Conservation (phyloP, 2,888 invertebrate species). For the Siphlonurus alternatus region DNA sequence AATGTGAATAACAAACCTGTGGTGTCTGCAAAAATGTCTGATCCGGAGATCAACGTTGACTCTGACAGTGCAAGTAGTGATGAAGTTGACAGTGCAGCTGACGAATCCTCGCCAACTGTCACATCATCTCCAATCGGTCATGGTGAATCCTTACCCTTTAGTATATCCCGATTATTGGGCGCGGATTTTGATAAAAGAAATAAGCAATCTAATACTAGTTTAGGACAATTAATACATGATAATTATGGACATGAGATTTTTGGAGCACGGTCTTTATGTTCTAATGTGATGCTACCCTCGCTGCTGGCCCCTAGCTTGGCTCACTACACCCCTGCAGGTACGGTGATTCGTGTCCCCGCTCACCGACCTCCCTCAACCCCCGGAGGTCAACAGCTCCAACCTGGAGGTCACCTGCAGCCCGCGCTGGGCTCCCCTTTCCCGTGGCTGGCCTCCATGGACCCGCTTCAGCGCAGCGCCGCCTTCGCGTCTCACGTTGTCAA, state of each 20-base stretch:
- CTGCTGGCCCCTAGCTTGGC: conserved; percentile 11
- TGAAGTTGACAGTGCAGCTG: conserved; percentile 8
- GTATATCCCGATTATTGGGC: conserved; percentile 64
- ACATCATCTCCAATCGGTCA: background rate
- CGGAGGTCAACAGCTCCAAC: conserved; percentile 30
- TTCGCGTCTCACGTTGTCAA: conserved; percentile 68
- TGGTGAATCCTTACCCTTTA: conserved; percentile 44
- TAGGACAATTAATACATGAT: background rate
- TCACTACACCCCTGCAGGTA: conserved; percentile 16
- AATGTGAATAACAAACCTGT: background rate
- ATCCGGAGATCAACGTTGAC: conserved; percentile 40
- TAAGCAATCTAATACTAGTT: background rate
- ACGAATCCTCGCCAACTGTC: conserved; percentile 5
- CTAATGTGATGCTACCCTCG: conserved; percentile 9
- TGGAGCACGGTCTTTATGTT: conserved; percentile 8
- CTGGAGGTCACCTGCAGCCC: conserved; percentile 27
- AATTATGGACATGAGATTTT: conserved; percentile 5
- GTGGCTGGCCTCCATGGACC: conserved; percentile 16
- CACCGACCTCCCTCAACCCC: conserved; percentile 47
- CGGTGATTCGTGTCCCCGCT: conserved; percentile 26
- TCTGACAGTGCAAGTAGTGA: conserved; percentile 33
- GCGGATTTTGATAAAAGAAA: conserved; percentile 43
- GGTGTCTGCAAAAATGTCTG: background rate
- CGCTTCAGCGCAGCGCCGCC: conserved; percentile 33
- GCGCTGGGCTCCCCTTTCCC: conserved; percentile 27